Percentiles rank a stretch among this genome's conserved stretches.
phyloP scores from a whole-genome alignment of 2,797 vertebrate genomes.

The Champsocephalus gunnari region DNA sequence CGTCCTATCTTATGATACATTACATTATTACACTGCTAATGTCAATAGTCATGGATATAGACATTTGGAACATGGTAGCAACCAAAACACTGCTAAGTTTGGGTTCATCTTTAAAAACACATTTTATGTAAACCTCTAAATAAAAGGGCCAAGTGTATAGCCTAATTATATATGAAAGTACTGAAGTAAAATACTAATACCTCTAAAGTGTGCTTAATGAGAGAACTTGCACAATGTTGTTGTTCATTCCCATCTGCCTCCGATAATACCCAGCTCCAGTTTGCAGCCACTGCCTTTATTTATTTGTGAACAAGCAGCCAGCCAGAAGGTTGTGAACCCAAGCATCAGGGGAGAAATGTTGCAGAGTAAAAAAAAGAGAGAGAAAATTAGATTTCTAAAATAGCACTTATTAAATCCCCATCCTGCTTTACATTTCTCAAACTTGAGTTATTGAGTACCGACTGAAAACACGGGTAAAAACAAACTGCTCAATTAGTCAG shows the following conservation, averaged over 20 bases:
- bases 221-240: no score
- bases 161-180: conserved; percentile 4
- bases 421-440: conserved; percentile 24
- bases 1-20: neutral
- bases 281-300: conserved; percentile 33
- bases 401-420: conserved; percentile 21
- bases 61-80: no score
- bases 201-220: no score
- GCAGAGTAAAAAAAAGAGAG: conserved; percentile 9
- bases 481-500: conserved; percentile 59
- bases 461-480: conserved; percentile 43
- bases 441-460: conserved; percentile 25
- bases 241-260: neutral
- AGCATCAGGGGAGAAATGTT: neutral
- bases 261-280: conserved; percentile 15
- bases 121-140: neutral
- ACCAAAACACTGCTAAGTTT: neutral
- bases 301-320: conserved; percentile 47
- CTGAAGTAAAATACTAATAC: neutral
- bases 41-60: no score
- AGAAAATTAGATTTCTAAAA: conserved; percentile 29
- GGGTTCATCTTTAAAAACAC: neutral
- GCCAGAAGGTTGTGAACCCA: conserved; percentile 26
- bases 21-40: neutral
- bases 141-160: neutral